Conservation (phyloP, 92 coral and sea anemone species). For the Muricea muricata region DNA sequence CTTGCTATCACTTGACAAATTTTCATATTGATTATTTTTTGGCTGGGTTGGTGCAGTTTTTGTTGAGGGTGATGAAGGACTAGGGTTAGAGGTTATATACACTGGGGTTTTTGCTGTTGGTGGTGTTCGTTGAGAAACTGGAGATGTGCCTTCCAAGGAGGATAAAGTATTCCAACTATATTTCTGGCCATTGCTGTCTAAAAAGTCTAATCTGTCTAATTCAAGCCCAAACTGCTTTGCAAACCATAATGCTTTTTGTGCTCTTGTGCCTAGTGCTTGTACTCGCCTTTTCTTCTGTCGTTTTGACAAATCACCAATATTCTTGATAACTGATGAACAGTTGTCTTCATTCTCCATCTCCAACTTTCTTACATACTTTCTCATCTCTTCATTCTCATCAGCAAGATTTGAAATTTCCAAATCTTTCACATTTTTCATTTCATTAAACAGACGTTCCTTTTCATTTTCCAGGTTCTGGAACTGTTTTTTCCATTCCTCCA, state of each 20-base stretch:
- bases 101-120: not conserved
- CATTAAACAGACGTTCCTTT: conserved; percentile 45
- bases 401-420: conserved; percentile 29
- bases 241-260: too few relatives aligned
- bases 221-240: too few relatives aligned
- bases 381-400: conserved; percentile 35
- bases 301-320: not conserved
- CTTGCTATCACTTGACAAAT: conserved; percentile 44
- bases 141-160: conserved; percentile 10
- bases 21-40: conserved; percentile 46
- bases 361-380: conserved; percentile 25
- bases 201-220: conserved; percentile 32
- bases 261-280: conserved; percentile 19
- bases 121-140: not conserved
- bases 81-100: not conserved
- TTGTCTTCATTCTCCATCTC: conserved; percentile 24
- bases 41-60: not conserved
- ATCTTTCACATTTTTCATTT: conserved; percentile 33
- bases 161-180: conserved; percentile 5
- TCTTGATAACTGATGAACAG: not conserved
- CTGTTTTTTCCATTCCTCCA: conserved; percentile 52
- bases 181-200: conserved; percentile 55
- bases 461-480: conserved; percentile 55
- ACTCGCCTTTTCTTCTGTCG: conserved; percentile 39
- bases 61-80: not conserved